Conservation (phyloP, 2,113 vertebrate species). For the Otus sunia region DNA sequence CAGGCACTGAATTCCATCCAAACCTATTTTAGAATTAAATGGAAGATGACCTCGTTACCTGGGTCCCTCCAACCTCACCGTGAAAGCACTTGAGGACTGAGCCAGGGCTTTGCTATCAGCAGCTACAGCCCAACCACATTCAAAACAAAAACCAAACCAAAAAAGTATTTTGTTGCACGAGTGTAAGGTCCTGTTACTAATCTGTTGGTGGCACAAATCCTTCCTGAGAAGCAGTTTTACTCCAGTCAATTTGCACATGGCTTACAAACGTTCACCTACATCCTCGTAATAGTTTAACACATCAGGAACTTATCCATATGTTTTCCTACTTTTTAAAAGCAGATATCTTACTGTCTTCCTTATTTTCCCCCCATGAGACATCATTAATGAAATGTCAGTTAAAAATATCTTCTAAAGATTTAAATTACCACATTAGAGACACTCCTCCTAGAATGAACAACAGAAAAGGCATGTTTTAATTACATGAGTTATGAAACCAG, state of each 20-base stretch:
- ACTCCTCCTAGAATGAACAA: not conserved
- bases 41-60: not conserved
- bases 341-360: not conserved
- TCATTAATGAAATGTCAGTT: not conserved
- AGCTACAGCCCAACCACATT: not conserved
- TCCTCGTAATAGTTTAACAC: not conserved
- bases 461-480: not conserved
- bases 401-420: not conserved
- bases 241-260: accelerated
- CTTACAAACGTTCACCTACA: not conserved
- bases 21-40: not conserved
- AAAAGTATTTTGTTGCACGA: not conserved
- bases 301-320: not conserved
- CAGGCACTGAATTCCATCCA: not conserved
- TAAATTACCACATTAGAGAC: not conserved
- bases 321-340: not conserved
- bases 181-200: not conserved
- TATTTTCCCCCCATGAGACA: not conserved
- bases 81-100: not conserved
- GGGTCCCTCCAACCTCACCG: not conserved
- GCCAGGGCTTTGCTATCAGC: not conserved
- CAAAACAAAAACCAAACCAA: not conserved
- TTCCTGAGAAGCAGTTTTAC: not conserved
- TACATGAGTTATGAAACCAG: constrained; percentile 6
- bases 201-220: not conserved